phyloP scores from a whole-genome alignment of 2,797 vertebrate species.

The Mormyrus proboscirostris region DNA sequence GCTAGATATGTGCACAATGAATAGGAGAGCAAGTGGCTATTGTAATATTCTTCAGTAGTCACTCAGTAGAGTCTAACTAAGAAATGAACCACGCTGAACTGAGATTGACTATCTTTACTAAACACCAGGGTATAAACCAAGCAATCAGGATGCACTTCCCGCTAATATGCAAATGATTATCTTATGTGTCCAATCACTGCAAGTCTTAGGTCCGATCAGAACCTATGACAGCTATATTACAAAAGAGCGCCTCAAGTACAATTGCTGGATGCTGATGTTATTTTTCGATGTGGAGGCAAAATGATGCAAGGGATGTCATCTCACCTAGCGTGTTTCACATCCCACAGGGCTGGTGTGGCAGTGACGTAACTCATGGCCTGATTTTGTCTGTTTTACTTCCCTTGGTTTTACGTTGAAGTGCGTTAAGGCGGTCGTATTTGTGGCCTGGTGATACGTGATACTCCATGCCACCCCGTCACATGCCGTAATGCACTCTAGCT shows the following conservation, averaged over 20 bases:
- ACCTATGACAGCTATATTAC: neutral
- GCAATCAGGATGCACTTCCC: neutral
- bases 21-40: neutral
- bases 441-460: conserved; percentile 15
- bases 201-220: neutral
- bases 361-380: neutral
- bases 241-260: neutral
- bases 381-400: neutral
- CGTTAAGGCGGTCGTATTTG: neutral
- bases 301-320: neutral
- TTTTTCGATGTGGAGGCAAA: neutral
- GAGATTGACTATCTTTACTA: neutral
- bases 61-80: neutral
- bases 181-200: neutral
- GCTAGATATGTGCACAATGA: neutral
- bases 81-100: neutral
- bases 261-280: neutral
- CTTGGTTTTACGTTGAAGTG: neutral
- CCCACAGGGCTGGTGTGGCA: neutral
- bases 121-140: neutral
- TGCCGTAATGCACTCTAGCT: conserved; percentile 25
- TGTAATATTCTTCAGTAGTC: neutral
- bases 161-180: neutral
- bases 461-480: neutral
- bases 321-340: neutral